Evolutionary conservation across 1,140 invertebrate species (phyloP).

Genomic region (Brachionus rubens): DNA sequence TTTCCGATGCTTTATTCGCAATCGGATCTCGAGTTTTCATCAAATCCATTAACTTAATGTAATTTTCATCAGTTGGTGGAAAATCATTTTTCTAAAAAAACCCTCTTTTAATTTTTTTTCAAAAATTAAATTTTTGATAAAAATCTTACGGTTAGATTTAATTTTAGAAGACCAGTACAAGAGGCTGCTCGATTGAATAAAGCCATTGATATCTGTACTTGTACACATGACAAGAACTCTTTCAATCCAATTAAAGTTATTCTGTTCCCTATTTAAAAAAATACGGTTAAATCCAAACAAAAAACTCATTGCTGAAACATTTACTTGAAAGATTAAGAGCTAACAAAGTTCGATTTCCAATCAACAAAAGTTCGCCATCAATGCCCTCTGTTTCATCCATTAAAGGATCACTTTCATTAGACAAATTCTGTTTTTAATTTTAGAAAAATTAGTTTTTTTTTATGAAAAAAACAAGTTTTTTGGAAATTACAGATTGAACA

Average conservation of each 20-base stretch:
- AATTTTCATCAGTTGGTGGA: conserved; percentile 10
- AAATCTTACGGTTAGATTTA: conserved; percentile 1
- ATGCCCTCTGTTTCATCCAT: conserved; percentile 26
- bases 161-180: neutral
- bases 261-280: neutral
- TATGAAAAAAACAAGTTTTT: neutral
- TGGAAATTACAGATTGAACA: neutral
- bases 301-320: neutral
- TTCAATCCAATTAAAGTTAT: neutral
- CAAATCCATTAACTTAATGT: conserved; percentile 13
- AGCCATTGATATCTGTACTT: conserved; percentile 8
- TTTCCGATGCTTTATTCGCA: conserved; percentile 7
- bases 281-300: neutral
- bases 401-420: conserved; percentile 18
- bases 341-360: conserved; percentile 22
- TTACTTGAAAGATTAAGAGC: conserved; percentile 28
- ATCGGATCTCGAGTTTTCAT: conserved; percentile 30
- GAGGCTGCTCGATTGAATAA: conserved; percentile 7
- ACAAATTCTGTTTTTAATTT: neutral
- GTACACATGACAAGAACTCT: conserved; percentile 16
- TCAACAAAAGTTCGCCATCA: conserved; percentile 5
- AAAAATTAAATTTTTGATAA: no score
- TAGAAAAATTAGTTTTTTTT: neutral
- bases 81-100: conserved; percentile 9
- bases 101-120: neutral